Base-by-base conservation (phyloP, 2,888 invertebrate species). In the Gerosis bhagava region DNA sequence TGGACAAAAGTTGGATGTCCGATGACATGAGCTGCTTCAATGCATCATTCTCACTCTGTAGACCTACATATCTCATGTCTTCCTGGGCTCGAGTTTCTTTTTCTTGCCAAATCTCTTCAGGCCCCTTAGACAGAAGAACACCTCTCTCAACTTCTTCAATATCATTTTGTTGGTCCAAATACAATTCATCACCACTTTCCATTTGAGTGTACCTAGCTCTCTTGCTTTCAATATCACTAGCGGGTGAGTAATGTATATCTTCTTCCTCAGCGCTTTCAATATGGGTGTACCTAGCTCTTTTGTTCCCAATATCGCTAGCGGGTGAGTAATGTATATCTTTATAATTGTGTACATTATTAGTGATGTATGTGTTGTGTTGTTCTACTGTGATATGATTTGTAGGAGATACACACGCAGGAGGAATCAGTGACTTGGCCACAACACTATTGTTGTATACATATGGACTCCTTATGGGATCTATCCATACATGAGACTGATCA, bases 21-120 rank as follows among this genome's bases (percentile, higher is more conserved):
- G 76, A 56, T 1, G 86, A 82, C 83, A 87, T 82, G 5, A 88
- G 59, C 56, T 87, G 87, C 24, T 81, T 79, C 40, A 87, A 52
- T 0, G 86, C 86, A 41, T 67, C 71, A 54, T 82, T 76, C 5
- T 81, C 75, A 16, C 67, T 69, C 15, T 70, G 61, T 2, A 72
- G n/a, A 0, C 62, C 71, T 5, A 68, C 60, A 43, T 67, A 72
- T 26, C 69, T 74, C 39, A 58, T 54, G 34, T 77, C 73, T 32
- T 78, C 76, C 17, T 65, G 57, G 0, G 60, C 65, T 24, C 53
- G 63, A 8, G 57, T 67, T 43, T 73, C 74, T 15, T 77, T 75
- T 51, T 80, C 79, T 51, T 75, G 65, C 19, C 78, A 63, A 22
- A 77, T 79, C 34, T 81, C 81, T 36, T 78, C 77, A 0, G 79